A percentile compares a stretch with the other conserved stretches of the same genome.
These are phyloP conservation scores for Gnatocerus cornutus DNA, from an alignment of 2,888 invertebrate genomes.

Conservation along the genomic window DNA sequence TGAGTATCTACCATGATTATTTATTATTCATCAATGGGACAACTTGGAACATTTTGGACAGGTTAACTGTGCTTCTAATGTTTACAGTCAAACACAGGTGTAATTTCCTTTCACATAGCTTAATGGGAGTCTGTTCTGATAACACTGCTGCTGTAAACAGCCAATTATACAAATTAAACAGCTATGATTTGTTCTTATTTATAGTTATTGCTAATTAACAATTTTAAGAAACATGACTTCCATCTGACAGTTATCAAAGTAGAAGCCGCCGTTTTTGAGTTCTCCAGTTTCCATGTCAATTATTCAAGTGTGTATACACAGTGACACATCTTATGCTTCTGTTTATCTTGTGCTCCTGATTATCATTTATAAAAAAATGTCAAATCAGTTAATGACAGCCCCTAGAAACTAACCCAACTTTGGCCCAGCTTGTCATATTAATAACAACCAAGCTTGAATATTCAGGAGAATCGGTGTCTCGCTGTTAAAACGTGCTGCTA, in stretches of 20 bases:
- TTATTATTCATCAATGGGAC: conserved; percentile 5
- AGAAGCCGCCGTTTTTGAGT: background rate
- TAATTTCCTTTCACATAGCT: conserved; percentile 21
- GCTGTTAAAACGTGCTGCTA: too few species aligned
- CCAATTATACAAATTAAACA: conserved; percentile 38
- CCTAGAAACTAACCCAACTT: too few species aligned
- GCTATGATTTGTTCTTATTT: conserved; percentile 36
- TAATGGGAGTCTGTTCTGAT: conserved; percentile 29
- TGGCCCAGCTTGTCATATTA: too few species aligned
- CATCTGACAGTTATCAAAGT: background rate
- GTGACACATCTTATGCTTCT: too few species aligned
- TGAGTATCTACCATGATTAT: conserved; percentile 39
- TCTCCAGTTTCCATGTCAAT: background rate
- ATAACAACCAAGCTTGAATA: too few species aligned
- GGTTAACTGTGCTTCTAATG: background rate
- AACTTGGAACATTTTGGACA: background rate
- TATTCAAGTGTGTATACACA: too few species aligned
- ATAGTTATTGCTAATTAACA: conserved; percentile 25
- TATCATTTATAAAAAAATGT: too few species aligned
- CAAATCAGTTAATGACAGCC: too few species aligned
- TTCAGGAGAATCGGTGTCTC: too few species aligned
- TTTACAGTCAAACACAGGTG: conserved; percentile 1
- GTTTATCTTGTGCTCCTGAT: too few species aligned
- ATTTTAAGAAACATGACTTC: background rate
- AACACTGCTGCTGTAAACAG: conserved; percentile 40